Evolutionary conservation across 2,113 vertebrate species (phyloP), one percentile per base, ranked within the genome.

Genomic region (Nannobrachium achirus): DNA sequence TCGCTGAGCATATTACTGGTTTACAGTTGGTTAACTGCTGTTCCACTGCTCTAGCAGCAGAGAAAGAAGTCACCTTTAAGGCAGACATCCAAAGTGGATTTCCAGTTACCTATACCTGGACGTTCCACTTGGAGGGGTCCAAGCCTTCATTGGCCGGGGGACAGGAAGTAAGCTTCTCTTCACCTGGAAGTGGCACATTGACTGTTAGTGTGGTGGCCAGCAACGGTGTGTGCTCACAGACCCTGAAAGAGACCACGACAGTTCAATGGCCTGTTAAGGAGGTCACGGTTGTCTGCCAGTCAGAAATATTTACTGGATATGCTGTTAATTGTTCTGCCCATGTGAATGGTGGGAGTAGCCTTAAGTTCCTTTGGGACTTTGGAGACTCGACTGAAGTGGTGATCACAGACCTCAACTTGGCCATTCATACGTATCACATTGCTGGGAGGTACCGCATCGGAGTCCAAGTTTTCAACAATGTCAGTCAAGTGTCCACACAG

Each of bases 361-460:
- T 91, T 18, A 74, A 10, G 39, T 93, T 84, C 58, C 25, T 69
- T 5, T 95, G 94, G 94, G 77, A 83, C 52, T 94, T 94, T 79
- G 91, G 87, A 52, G 88, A 92, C 9, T 69, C 80, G 1, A 53
- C 59, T 4, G 64, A 81, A 13, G 41, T 8, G 3, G 57, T 57
- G 11, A 16, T 53, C 33, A 84, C 81, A 51, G 46, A 80, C 41
- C 73, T 63, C 8, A 68, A 33, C 59, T 62, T 20, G 18, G 70
- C 85, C 16, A 61, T 14, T 67, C 79, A 94, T 63, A 83, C 58
- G 4, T 95, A 88, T 76, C 41, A 60, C 18, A 7, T 7, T 14
- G 15, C 84, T 9, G 89, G 91, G 2, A 71, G 53, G 11, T 92
- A 88, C 58, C n/a, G 38, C 7, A 71, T 92, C 2, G 60, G 19